Conservation (phyloP, 2,888 invertebrate species). For the Gasteruption jaculator region DNA sequence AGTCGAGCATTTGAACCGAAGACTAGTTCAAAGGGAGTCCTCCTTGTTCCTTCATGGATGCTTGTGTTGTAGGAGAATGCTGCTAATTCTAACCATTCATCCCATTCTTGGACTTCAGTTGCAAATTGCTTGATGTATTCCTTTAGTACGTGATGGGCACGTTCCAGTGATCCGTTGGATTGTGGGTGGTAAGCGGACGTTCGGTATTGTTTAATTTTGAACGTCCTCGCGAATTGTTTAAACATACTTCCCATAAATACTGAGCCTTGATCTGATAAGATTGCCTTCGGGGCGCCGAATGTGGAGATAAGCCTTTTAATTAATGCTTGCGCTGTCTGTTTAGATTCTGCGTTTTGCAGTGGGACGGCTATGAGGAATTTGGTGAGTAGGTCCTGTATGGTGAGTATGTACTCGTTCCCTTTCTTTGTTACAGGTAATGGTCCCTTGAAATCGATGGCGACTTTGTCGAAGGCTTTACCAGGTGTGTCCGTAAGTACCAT, state of each 20-base stretch:
- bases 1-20: slow-evolving; percentile 8
- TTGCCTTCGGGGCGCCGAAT: slow-evolving; percentile 14
- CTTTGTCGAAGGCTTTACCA: slow-evolving; percentile 11
- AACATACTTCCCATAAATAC: slow-evolving; percentile 16
- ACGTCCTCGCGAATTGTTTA: slow-evolving; percentile 8
- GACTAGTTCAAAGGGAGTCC: slow-evolving; percentile 6
- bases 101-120: slow-evolving; percentile 8
- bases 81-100: slow-evolving; percentile 6
- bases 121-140: slow-evolving; percentile 14
- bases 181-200: slow-evolving; percentile 19
- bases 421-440: slow-evolving; percentile 13
- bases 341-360: slow-evolving; percentile 9
- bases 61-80: slow-evolving; percentile 15
- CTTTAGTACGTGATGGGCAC: slow-evolving; percentile 13
- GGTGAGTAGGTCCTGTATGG: slow-evolving; percentile 13
- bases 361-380: slow-evolving; percentile 16
- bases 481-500: slow-evolving; percentile 15
- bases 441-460: slow-evolving; percentile 19
- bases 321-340: slow-evolving; percentile 18
- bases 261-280: slow-evolving; percentile 20
- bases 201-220: slow-evolving; percentile 13
- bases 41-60: slow-evolving; percentile 10
- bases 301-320: slow-evolving; percentile 15
- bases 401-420: slow-evolving; percentile 22
- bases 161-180: slow-evolving; percentile 16